Evolutionary conservation across 2,888 invertebrate species (phyloP), one percentile per base, ranked within the genome.

Genomic region (Ophion ventricosus): DNA sequence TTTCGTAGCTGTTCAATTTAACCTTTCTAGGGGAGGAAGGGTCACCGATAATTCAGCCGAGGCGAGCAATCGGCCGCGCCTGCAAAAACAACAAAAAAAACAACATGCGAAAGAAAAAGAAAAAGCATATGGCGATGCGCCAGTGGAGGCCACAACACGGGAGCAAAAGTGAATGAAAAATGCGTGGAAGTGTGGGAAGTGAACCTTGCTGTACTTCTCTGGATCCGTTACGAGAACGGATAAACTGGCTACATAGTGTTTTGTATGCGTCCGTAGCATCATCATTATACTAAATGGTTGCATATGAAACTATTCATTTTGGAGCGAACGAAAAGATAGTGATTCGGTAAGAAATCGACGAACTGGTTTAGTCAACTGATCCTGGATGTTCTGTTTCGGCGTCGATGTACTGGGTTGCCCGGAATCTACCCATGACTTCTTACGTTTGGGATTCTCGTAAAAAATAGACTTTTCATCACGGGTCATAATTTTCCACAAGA

Each of bases 141-240:
- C 2, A 73, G 26, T 43, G 73, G 26, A 20, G 69, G 35, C 56
- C 59, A 77, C 56, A 43, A 23, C 63, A 26, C 11, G 20, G 59
- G 26, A 54, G 49, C 63, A 69, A 23, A 63, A 20, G 63, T 29
- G 64, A 64, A 74, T 63, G 78, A 80, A 76, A 56, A 69, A 57
- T 78, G 75, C 63, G 67, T 73, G 69, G 70, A 82, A 84, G 85
- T 87, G 86, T 87, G 87, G 85, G 87, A 87, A 87, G 87, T 87
- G 83, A 86, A 77, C 84, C 87, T 87, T 87, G 85, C 87, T 86
- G 87, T 87, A 86, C 83, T 85, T 87, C 72, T 82, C 87, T 82
- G 63, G 67, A 84, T 81, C 84, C 87, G 84, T 84, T 87, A 86
- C 73, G 49, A 84, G 73, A 69, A 63, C 72, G 74, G 43, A 40